Percentiles rank a stretch among this genome's conserved stretches.
Evolutionary conservation across 2,113 vertebrate genomes (phyloP).

Genomic region (Entosphenus tridentatus): DNA sequence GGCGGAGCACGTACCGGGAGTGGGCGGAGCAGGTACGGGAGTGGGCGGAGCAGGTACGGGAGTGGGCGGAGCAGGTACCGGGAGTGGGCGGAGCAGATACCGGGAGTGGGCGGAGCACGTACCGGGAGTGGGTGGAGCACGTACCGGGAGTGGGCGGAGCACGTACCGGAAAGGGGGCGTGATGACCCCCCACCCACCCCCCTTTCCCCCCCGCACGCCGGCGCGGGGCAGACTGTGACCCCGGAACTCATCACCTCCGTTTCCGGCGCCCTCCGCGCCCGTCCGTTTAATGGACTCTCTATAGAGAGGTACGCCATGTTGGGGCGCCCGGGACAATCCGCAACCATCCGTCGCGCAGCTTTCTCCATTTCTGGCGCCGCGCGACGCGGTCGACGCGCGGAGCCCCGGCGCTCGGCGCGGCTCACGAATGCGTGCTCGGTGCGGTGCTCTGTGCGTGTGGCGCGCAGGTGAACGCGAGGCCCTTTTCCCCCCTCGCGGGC

Average conservation of each 20-base stretch:
- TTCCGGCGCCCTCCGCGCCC: conserved; percentile 1
- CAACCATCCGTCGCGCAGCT: not conserved
- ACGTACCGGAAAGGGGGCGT: too few species aligned
- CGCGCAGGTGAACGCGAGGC: not conserved
- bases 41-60: too few species aligned
- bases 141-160: too few species aligned
- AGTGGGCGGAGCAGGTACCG: too few species aligned
- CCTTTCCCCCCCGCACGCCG: not conserved
- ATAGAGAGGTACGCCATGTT: conserved; percentile 7
- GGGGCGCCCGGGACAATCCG: not conserved
- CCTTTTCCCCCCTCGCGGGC: not conserved
- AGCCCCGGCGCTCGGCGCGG: not conserved
- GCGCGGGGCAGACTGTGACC: not conserved
- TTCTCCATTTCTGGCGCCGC: not conserved
- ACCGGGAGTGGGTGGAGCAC: too few species aligned
- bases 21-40: too few species aligned
- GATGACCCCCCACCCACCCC: too few species aligned
- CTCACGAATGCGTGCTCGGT: not conserved
- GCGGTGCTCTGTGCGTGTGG: not conserved
- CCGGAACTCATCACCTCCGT: not conserved
- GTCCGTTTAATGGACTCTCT: conserved; percentile 3
- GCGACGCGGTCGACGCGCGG: not conserved
- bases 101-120: too few species aligned
- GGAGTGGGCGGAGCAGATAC: too few species aligned
- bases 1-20: too few species aligned